phyloP scores from a whole-genome alignment of 1,140 invertebrate genomes.

The Branchinecta lindahli region DNA sequence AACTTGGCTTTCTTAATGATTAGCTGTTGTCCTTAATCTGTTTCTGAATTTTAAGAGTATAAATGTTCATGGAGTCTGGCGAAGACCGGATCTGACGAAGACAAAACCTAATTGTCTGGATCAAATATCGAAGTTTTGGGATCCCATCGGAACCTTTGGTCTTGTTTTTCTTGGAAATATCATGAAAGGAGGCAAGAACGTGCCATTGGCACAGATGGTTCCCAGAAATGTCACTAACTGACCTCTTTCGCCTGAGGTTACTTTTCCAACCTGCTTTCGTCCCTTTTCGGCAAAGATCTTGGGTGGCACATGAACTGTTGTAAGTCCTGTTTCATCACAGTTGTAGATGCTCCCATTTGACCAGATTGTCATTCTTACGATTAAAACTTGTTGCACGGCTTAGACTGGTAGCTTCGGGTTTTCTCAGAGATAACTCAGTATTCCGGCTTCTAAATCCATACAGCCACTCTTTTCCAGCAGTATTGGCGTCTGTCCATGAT shows the following conservation, averaged over 20 bases:
- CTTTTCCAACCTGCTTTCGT: no score
- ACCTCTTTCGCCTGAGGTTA: neutral
- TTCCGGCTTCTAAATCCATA: neutral
- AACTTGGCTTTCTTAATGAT: no score
- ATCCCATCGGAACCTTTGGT: no score
- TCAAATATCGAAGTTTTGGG: no score
- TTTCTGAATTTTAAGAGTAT: no score
- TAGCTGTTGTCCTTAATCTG: no score
- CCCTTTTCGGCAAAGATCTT: neutral
- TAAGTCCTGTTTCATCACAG: neutral
- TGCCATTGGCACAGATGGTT: neutral
- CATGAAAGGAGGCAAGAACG: neutral
- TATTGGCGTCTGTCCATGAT: neutral
- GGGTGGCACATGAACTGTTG: neutral
- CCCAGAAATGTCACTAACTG: neutral
- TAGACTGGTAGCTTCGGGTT: neutral
- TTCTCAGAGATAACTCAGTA: neutral
- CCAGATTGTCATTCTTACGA: neutral
- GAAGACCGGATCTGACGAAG: no score
- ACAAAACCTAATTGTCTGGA: no score
- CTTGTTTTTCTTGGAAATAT: no score
- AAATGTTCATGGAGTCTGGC: no score
- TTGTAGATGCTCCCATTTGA: neutral
- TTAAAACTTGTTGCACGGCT: neutral
- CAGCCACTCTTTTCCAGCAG: constrained; percentile 2